Conservation (phyloP, 1,140 invertebrate species). For the Hestina assimilis region DNA sequence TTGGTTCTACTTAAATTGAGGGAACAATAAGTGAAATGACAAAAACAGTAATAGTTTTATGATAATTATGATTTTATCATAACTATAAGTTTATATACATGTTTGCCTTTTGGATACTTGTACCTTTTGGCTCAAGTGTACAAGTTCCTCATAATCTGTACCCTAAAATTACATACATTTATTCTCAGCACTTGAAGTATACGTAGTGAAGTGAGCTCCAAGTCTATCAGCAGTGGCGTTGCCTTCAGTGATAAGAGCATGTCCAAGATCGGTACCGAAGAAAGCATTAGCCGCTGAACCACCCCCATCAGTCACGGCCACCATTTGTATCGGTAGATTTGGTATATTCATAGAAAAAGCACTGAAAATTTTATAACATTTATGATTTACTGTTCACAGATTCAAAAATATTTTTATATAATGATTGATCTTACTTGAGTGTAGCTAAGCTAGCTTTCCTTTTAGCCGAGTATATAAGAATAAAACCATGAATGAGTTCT, state of each 20-base stretch:
- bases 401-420: neutral
- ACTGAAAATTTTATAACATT: slow-evolving; percentile 78
- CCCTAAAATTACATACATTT: slow-evolving; percentile 83
- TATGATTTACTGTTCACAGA: neutral
- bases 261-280: slow-evolving; percentile 93
- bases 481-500: slow-evolving; percentile 96
- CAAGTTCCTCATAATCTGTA: too few species aligned
- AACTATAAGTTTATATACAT: neutral
- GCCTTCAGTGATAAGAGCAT: slow-evolving; percentile 94
- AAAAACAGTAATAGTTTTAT: too few species aligned
- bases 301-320: slow-evolving; percentile 93
- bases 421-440: slow-evolving; percentile 85
- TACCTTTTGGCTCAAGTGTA: too few species aligned
- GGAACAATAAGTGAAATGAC: too few species aligned
- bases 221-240: slow-evolving; percentile 94
- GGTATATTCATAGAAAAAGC: slow-evolving; percentile 97
- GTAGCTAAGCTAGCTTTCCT: slow-evolving; percentile 96
- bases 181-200: slow-evolving; percentile 87
- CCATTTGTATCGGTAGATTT: slow-evolving; percentile 95
- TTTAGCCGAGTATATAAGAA: slow-evolving; percentile 96
- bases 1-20: too few species aligned
- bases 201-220: slow-evolving; percentile 95
- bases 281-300: slow-evolving; percentile 88
- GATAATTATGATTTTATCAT: too few species aligned
- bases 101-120: too few species aligned